Conservation (phyloP, 2,797 vertebrate genomes). For the Rhabdophis nuchalis region DNA sequence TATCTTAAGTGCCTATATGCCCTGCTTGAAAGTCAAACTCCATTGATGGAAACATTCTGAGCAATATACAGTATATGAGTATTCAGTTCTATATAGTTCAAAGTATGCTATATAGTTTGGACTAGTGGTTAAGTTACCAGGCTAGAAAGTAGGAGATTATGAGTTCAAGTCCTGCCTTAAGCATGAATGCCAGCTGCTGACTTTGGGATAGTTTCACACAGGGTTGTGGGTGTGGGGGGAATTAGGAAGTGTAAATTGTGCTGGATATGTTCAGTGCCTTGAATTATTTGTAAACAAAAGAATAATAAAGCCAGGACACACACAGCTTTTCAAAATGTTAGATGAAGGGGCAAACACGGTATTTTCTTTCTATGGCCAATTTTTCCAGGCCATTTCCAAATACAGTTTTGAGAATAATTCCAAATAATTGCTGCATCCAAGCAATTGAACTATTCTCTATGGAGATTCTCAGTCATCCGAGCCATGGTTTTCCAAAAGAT, state of each 20-base stretch:
- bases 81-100: not conserved
- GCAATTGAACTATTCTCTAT: not conserved
- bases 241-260: not conserved
- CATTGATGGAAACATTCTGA: not conserved
- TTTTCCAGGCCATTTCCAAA: not conserved
- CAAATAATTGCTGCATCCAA: not conserved
- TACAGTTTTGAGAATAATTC: not conserved
- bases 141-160: not conserved
- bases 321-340: not conserved
- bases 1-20: not conserved
- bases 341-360: not conserved
- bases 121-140: not conserved
- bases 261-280: not conserved
- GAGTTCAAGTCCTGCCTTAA: not conserved
- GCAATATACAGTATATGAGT: not conserved
- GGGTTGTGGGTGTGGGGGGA: not conserved
- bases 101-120: not conserved
- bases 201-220: not conserved
- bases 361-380: not conserved
- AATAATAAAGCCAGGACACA: not conserved
- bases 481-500: not conserved
- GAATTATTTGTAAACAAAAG: not conserved
- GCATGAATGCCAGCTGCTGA: not conserved
- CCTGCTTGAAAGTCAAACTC: not conserved
- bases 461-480: not conserved